Percentiles rank a stretch among this genome's conserved stretches.
phyloP scores from a whole-genome alignment of 2,797 vertebrate species.

The Lutjanus argentimaculatus region DNA sequence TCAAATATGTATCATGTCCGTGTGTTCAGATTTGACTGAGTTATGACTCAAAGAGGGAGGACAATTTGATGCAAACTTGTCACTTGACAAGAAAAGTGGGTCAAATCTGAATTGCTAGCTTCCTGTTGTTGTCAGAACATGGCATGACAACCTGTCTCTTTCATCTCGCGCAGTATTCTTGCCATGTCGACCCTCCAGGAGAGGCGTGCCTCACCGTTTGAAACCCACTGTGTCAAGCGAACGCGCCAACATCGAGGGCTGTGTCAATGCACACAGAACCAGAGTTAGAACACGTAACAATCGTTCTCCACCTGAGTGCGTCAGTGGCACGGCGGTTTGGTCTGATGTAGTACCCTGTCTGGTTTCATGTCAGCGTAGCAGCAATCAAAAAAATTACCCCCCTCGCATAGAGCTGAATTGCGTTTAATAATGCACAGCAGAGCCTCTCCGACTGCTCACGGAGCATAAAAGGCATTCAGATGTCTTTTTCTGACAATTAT shows the following conservation, averaged over 20 bases:
- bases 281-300: not conserved
- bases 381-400: conserved; percentile 39
- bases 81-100: too few relatives aligned
- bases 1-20: too few relatives aligned
- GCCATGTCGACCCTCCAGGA: not conserved
- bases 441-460: not conserved
- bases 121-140: not conserved
- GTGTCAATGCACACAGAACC: not conserved
- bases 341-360: conserved; percentile 45
- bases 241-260: not conserved
- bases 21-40: not conserved
- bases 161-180: not conserved
- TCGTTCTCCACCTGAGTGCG: not conserved
- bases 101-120: not conserved
- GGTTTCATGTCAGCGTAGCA: conserved; percentile 30
- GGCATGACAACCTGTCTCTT: not conserved
- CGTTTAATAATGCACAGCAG: conserved; percentile 52
- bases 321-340: conserved; percentile 3
- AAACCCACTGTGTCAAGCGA: not conserved
- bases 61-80: not conserved
- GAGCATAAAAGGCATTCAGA: conserved; percentile 48
- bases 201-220: too few relatives aligned
- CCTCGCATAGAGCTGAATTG: conserved; percentile 29
- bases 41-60: not conserved
- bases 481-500: conserved; percentile 27